Conservation (phyloP, 2,113 vertebrate genomes). For the Paramormyrops kingsleyae region DNA sequence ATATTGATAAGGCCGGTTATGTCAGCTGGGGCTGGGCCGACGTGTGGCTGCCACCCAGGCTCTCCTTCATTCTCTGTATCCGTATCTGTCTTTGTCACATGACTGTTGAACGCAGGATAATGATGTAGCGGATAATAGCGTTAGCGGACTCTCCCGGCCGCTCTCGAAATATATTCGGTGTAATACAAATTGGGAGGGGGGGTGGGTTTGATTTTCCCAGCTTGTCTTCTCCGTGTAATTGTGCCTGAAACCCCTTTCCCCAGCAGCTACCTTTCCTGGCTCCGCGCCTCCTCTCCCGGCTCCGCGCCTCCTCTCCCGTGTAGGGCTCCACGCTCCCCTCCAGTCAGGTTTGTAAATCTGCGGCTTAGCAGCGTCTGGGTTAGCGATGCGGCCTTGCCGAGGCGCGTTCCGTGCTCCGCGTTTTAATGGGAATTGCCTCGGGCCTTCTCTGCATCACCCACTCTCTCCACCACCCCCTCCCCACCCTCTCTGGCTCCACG, state of each 20-base stretch:
- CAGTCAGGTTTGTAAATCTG: background rate
- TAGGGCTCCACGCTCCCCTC: background rate
- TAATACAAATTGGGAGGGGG: background rate
- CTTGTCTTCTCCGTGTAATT: background rate
- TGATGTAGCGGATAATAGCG: background rate
- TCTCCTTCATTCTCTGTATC: background rate
- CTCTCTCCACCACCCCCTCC: background rate
- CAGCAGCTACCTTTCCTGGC: background rate
- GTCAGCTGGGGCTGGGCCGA: background rate
- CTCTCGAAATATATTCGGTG: background rate
- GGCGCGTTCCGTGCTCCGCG: background rate
- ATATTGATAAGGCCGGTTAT: constrained; percentile 5
- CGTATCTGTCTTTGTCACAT: background rate
- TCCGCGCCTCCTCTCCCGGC: background rate
- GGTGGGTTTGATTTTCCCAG: background rate
- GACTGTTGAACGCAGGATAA: background rate
- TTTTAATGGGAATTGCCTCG: constrained; percentile 11
- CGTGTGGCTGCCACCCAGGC: background rate
- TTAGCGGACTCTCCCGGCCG: background rate
- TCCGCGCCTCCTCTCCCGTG: background rate
- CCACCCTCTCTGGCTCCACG: background rate
- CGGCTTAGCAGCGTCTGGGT: background rate
- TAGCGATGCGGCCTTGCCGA: background rate
- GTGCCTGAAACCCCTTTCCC: background rate
- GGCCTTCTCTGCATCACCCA: background rate